These are phyloP conservation scores for Selenia dentaria DNA, from an alignment of 2,888 invertebrate species.

Conservation along the genomic window DNA sequence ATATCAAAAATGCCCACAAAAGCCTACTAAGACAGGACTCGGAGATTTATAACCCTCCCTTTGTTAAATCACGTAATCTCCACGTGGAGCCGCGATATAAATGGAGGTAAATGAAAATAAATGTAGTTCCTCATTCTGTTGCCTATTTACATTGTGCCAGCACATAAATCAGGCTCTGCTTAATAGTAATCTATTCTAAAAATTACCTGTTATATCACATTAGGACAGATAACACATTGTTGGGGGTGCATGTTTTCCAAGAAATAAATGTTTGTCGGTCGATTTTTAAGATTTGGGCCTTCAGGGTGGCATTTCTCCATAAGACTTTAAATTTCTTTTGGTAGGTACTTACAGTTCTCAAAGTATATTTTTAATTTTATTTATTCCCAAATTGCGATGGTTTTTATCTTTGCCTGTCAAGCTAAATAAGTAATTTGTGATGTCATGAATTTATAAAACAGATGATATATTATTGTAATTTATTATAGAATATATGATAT, in stretches of 20 bases:
- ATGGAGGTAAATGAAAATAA: slow-evolving; percentile 83
- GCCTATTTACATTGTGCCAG: slow-evolving; percentile 77
- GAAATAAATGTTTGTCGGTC: slow-evolving; percentile 77
- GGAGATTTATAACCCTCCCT: slow-evolving; percentile 80
- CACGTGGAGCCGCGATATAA: slow-evolving; percentile 82
- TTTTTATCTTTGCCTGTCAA: no score
- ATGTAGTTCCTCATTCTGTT: slow-evolving; percentile 83
- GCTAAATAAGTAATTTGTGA: no score
- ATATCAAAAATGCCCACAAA: slow-evolving; percentile 84
- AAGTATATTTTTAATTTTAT: no score
- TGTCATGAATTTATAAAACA: no score
- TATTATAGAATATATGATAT: no score
- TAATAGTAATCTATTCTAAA: slow-evolving; percentile 78
- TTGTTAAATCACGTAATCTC: slow-evolving; percentile 85
- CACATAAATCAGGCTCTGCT: slow-evolving; percentile 75
- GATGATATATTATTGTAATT: no score
- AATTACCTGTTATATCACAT: slow-evolving; percentile 84
- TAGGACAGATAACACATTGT: slow-evolving; percentile 81
- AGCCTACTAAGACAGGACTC: slow-evolving; percentile 83
- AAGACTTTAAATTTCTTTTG: no score
- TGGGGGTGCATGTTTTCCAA: slow-evolving; percentile 65
- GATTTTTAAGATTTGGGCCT: slow-evolving; percentile 70
- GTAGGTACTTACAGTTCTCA: no score
- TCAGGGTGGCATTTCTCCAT: slow-evolving; percentile 79
- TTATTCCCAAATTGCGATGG: no score